These are phyloP conservation scores for Solea solea DNA, from an alignment of 2,113 vertebrate genomes.

Conservation along the genomic window DNA sequence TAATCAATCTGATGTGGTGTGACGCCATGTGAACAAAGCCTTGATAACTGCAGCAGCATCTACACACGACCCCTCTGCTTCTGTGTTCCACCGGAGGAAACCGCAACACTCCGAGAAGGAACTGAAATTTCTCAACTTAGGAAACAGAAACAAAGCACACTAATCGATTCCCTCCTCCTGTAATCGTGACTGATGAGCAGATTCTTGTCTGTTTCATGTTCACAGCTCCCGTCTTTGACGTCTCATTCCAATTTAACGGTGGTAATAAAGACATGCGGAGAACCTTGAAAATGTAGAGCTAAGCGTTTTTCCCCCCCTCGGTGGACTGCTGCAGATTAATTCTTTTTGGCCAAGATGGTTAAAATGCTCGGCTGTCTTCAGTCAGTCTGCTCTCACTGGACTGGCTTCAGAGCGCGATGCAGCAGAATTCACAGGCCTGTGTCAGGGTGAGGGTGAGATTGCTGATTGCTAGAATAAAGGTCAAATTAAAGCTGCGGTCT, in stretches of 20 bases:
- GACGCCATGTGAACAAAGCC: conserved; percentile 67
- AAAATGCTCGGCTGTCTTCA: conserved; percentile 69
- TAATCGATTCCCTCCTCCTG: conserved; percentile 3
- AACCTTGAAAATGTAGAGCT: conserved; percentile 63
- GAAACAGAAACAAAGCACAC: conserved; percentile 11
- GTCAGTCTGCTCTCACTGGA: conserved; percentile 58
- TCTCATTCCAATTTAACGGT: conserved; percentile 48
- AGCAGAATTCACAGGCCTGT: conserved; percentile 54
- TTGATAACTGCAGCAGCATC: conserved; percentile 55
- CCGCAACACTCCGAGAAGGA: conserved; percentile 19
- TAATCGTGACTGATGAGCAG: conserved; percentile 35
- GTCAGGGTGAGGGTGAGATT: conserved; percentile 56
- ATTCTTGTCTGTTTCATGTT: conserved; percentile 43
- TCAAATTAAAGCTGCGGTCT: conserved; percentile 59
- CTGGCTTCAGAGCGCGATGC: conserved; percentile 62
- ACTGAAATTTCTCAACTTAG: conserved; percentile 25
- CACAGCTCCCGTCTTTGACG: conserved; percentile 38
- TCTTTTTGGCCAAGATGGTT: conserved; percentile 70
- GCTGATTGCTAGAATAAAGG: conserved; percentile 68
- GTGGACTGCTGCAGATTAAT: conserved; percentile 69
- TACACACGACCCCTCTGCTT: conserved; percentile 37
- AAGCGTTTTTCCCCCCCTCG: conserved; percentile 54
- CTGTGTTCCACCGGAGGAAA: conserved; percentile 28
- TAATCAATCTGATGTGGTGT: conserved; percentile 74
- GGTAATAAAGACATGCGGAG: conserved; percentile 49